Conservation (phyloP, 2,888 invertebrate species). For the Harmothoe impar region DNA sequence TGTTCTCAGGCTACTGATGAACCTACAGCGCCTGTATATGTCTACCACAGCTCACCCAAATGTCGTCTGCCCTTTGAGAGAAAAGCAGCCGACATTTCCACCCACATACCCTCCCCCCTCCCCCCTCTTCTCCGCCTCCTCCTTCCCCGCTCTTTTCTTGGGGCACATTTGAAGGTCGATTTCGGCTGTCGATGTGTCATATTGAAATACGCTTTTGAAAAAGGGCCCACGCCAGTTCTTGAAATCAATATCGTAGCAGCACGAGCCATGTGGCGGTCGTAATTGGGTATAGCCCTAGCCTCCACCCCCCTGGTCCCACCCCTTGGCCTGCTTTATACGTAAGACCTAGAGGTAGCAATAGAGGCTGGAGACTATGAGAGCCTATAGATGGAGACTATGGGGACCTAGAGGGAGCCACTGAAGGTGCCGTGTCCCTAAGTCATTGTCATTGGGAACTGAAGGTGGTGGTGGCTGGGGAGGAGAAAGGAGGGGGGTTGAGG, state of each 20-base stretch:
- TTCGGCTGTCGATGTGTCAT: slow-evolving; percentile 25
- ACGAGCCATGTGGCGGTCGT: background rate
- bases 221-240: slow-evolving; percentile 3
- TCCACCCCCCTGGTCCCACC: background rate
- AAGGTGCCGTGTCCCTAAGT: background rate
- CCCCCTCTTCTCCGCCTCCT: no score
- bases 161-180: slow-evolving; percentile 49
- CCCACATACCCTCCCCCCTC: background rate
- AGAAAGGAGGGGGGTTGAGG: background rate
- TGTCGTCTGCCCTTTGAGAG: no score
- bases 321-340: background rate
- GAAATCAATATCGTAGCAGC: slow-evolving; percentile 43
- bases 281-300: slow-evolving; percentile 28
- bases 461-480: background rate
- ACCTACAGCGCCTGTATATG: background rate
- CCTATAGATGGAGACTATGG: background rate
- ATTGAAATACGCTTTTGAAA: slow-evolving; percentile 47
- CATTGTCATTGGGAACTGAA: slow-evolving; percentile 22
- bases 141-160: background rate
- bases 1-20: background rate
- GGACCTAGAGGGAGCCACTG: background rate
- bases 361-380: background rate
- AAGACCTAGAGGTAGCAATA: background rate
- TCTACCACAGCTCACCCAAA: no score
- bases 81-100: no score